phyloP scores from a whole-genome alignment of 2,797 vertebrate genomes.

The Sparidentex hasta region DNA sequence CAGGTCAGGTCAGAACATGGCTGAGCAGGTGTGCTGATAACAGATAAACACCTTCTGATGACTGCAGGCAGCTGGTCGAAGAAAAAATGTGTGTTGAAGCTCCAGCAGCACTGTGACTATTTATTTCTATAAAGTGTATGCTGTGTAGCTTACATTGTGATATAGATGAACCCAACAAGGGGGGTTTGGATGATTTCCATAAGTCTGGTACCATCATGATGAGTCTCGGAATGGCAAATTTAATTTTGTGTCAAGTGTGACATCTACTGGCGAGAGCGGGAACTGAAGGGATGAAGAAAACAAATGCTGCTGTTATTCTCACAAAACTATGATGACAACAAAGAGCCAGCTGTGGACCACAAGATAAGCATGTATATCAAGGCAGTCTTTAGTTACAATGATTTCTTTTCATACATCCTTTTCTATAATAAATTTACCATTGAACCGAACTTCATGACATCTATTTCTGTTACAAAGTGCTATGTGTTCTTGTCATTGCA shows the following conservation, averaged over 20 bases:
- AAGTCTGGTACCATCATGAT: neutral
- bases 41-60: neutral
- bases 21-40: neutral
- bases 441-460: no score
- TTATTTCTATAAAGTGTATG: neutral
- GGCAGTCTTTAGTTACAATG: no score
- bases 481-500: no score
- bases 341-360: no score
- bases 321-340: no score
- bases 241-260: neutral
- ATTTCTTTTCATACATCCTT: no score
- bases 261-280: conserved; percentile 39
- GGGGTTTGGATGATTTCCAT: neutral
- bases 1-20: neutral
- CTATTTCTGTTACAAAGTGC: no score
- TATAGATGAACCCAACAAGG: neutral
- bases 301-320: neutral
- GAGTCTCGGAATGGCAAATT: neutral
- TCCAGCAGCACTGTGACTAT: neutral
- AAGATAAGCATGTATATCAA: no score
- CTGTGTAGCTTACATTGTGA: neutral
- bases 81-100: neutral
- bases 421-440: no score
- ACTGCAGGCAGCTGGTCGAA: neutral
- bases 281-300: neutral